Conservation (phyloP, 2,113 vertebrate species). For the Ptilonorhynchus violaceus region DNA sequence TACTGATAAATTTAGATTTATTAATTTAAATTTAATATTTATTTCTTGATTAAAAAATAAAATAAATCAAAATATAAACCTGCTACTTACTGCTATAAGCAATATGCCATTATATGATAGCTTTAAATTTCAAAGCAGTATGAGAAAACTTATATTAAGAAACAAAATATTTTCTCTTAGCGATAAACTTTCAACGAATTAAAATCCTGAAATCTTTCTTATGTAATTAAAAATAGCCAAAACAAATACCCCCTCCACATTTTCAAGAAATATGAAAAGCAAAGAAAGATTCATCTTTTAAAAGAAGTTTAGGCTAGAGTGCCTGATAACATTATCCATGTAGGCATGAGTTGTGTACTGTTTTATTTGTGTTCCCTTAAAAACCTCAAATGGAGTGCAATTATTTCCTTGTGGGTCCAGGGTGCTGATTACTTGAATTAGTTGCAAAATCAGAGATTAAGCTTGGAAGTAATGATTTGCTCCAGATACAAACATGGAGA, state of each 20-base stretch:
- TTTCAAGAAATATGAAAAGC: background rate
- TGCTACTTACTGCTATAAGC: background rate
- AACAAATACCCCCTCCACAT: rapidly evolving
- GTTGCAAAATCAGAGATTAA: background rate
- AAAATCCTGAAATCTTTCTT: background rate
- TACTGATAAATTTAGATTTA: background rate
- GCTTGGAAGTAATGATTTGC: background rate
- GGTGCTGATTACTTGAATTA: background rate
- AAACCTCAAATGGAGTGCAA: background rate
- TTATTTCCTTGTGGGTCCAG: background rate
- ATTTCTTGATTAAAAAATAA: background rate
- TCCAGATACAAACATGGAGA: background rate
- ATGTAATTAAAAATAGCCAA: background rate
- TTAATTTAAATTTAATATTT: background rate
- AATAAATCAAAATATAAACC: rapidly evolving
- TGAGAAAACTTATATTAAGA: background rate
- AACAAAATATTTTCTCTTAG: background rate
- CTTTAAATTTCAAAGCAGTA: background rate
- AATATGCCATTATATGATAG: background rate
- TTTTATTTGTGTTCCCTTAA: background rate
- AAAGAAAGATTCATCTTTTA: background rate
- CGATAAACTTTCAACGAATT: background rate
- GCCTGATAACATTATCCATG: background rate
- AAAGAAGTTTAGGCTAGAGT: background rate
- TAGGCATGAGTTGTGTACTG: background rate